Evolutionary conservation across 2,888 invertebrate genomes (phyloP).

Genomic region (Argynnis bischoffii): DNA sequence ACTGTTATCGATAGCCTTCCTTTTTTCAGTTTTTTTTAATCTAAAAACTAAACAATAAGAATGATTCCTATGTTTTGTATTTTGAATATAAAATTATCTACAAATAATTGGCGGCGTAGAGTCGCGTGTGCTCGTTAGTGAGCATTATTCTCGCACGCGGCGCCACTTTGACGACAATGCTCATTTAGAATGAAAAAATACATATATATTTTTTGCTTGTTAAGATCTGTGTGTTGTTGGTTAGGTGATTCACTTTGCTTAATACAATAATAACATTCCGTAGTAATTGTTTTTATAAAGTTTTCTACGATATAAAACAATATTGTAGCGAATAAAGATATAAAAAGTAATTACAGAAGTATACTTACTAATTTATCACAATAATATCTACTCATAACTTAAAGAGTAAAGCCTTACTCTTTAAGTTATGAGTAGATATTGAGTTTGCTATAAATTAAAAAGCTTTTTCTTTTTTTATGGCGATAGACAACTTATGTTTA

Average conservation of each 20-base stretch:
- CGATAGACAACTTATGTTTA: slow-evolving; percentile 1
- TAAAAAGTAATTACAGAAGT: too few species aligned
- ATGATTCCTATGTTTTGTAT: background rate
- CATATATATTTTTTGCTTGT: slow-evolving; percentile 33
- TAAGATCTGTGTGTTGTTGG: background rate
- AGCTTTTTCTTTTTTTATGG: background rate
- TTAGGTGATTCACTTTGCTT: too few species aligned
- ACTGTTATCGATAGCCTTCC: too few species aligned
- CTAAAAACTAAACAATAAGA: background rate
- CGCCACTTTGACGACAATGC: slow-evolving; percentile 49
- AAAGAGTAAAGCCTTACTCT: background rate
- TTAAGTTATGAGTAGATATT: too few species aligned
- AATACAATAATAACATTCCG: too few species aligned
- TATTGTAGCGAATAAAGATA: too few species aligned
- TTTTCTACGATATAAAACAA: too few species aligned
- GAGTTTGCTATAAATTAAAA: background rate
- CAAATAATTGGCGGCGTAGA: background rate
- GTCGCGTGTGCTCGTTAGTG: slow-evolving; percentile 61
- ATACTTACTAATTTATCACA: background rate
- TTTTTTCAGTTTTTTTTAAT: too few species aligned
- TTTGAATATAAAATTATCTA: background rate
- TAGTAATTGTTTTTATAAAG: too few species aligned
- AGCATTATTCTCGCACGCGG: slow-evolving; percentile 50
- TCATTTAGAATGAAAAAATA: slow-evolving; percentile 17
- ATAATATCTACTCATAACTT: background rate